Evolutionary conservation across 2,797 vertebrate genomes (phyloP).

Genomic region (Ceyx erithaca): DNA sequence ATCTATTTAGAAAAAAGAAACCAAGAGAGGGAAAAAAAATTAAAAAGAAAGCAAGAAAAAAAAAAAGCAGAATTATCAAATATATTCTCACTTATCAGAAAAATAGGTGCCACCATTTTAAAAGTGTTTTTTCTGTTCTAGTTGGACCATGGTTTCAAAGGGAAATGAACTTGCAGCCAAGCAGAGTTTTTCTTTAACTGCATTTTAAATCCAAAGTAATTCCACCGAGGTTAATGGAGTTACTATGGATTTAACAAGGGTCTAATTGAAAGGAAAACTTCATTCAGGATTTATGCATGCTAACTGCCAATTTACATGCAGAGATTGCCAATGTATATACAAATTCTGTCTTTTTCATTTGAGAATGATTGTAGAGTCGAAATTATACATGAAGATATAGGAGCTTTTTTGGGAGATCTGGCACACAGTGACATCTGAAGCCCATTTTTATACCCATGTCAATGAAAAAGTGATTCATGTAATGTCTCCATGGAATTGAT

Average conservation of each 20-base stretch:
- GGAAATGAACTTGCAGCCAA: conserved; percentile 1
- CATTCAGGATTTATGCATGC: conserved; percentile 50
- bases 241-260: conserved; percentile 65
- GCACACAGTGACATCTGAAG: conserved; percentile 63
- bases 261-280: conserved; percentile 67
- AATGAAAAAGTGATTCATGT: conserved; percentile 54
- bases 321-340: conserved; percentile 62
- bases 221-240: conserved; percentile 61
- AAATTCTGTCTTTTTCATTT: conserved; percentile 63
- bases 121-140: neutral
- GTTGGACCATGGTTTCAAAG: neutral
- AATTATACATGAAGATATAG: conserved; percentile 69
- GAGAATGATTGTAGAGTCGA: conserved; percentile 59
- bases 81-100: neutral
- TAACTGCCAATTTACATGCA: conserved; percentile 64
- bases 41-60: neutral
- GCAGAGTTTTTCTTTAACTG: conserved; percentile 28
- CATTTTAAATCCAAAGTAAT: conserved; percentile 63
- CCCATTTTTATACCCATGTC: conserved; percentile 67
- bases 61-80: neutral
- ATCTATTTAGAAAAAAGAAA: conserved; percentile 76
- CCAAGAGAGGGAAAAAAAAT: neutral
- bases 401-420: conserved; percentile 64
- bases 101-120: conserved; percentile 11
- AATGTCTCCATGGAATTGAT: conserved; percentile 57